Evolutionary conservation across 2,797 vertebrate genomes (phyloP), one percentile per base, ranked within the genome.

Genomic region (Aulostomus chinensis): DNA sequence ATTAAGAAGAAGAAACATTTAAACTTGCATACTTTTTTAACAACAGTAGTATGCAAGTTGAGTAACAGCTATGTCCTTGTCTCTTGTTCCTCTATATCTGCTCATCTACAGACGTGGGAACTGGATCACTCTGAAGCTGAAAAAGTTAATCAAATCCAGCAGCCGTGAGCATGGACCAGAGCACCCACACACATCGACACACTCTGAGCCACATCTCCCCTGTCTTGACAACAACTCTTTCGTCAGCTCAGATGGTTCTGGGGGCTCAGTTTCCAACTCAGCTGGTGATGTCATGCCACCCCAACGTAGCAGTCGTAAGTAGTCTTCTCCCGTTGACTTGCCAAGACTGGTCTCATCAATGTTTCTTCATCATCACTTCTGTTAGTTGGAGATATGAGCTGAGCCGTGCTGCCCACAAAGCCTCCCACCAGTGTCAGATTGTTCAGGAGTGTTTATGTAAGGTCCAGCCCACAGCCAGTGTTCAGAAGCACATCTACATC

Each of bases 121-220:
- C 89, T 99, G 97, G 97, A 97, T 99, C 83, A 91, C 97, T 9
- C 84, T 96, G 67, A 99, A 98, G 88, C 94, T 99, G 91, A 97
- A 90, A 84, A 98, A 98, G 80, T 74, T 99, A 78, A 99, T 99
- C 63, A 98, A 95, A 77, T 95, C 97, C 22, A 93, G 92, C 55
- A 95, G 93, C 74, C 91, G 95, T 0, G 96, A 99, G 46, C 93
- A 94, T 0, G 80, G 43, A 2, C 42, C 46, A 0, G 82, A 84
- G 24, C 31, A 30, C 32, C 37, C 94, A 0, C 80, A 91, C 34
- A 91, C 92, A 0, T 92, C 94, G n/a, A 89, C 92, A 1, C 91
- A 90, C 47, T 91, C 92, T 0, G 93, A 91, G 15, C 86, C 92
- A 73, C 93, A 65, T 24, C 90, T 88, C 45, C 89, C 94, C 68